Evolutionary conservation across 2,113 vertebrate genomes (phyloP).

Genomic region (Dendrocopos noguchii): DNA sequence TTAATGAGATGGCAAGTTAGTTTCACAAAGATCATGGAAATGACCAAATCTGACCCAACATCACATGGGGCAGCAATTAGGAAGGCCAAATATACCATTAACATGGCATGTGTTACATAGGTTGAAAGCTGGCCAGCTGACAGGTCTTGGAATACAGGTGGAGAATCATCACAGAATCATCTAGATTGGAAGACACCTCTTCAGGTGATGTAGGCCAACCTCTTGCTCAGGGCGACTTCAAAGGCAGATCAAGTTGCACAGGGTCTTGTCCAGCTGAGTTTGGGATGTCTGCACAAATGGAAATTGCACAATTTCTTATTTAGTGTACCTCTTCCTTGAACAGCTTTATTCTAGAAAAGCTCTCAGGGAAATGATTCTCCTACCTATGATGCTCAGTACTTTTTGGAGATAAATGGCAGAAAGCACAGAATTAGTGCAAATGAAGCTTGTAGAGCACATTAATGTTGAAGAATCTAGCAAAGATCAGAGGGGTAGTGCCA

Average conservation of each 20-base stretch:
- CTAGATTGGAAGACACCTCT: background rate
- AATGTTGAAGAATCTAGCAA: background rate
- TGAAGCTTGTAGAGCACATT: background rate
- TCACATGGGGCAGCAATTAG: background rate
- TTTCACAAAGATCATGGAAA: background rate
- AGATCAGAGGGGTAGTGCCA: background rate
- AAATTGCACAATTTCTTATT: background rate
- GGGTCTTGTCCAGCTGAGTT: background rate
- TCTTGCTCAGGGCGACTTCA: background rate
- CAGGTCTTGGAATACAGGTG: background rate
- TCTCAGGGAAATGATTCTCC: background rate
- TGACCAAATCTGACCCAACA: background rate
- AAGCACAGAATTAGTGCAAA: background rate
- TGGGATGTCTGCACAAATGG: background rate
- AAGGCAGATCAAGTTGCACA: background rate
- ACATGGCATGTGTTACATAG: rapidly evolving
- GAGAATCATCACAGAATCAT: background rate
- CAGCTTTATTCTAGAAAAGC: background rate
- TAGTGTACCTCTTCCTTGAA: background rate
- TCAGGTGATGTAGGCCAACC: background rate
- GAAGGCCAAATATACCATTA: background rate
- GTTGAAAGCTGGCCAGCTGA: background rate
- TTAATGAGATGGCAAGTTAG: background rate
- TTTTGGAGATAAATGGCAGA: background rate
- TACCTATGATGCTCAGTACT: background rate